Conservation (phyloP, 2,797 vertebrate genomes). For the Acomys russatus region DNA sequence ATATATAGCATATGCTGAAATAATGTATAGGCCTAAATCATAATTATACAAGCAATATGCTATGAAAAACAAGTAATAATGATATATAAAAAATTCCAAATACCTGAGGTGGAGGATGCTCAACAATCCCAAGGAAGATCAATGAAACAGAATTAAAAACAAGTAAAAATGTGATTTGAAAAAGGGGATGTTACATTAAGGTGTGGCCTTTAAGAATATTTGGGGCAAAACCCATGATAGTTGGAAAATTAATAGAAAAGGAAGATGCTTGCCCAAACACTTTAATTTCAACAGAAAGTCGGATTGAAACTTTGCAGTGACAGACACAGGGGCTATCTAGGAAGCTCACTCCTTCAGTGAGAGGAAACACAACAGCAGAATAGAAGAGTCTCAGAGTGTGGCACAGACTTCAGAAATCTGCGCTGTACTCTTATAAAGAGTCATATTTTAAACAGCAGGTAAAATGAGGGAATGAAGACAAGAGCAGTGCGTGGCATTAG, state of each 20-base stretch:
- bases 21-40: not conserved
- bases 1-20: slow-evolving; percentile 42
- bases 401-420: not conserved
- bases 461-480: not conserved
- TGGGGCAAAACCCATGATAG: not conserved
- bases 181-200: not conserved
- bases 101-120: not conserved
- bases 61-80: slow-evolving; percentile 1
- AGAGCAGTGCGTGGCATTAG: too few relatives aligned
- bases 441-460: not conserved
- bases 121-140: not conserved
- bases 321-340: not conserved
- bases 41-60: not conserved
- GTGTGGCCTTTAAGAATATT: not conserved
- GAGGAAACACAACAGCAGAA: not conserved
- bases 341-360: too few relatives aligned
- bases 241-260: not conserved
- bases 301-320: not conserved
- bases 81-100: not conserved
- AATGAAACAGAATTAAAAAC: not conserved
- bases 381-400: not conserved
- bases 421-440: not conserved
- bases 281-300: not conserved
- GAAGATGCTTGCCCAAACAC: not conserved
- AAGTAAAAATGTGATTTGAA: not conserved